Base-by-base conservation (phyloP, 2,797 vertebrate genomes). In the Semotilus atromaculatus region DNA sequence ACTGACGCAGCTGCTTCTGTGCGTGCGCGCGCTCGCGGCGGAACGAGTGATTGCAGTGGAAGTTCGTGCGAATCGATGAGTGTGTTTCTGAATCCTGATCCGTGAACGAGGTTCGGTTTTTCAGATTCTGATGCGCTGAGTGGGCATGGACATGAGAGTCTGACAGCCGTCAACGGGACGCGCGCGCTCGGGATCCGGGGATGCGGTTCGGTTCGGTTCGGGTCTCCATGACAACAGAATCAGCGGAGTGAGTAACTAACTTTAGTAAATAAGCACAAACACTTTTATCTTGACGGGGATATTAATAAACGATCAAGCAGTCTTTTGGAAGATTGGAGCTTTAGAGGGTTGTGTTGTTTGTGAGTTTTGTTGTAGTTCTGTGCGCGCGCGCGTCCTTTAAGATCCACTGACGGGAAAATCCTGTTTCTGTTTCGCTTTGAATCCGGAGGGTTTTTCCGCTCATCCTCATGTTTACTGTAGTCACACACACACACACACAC, bases 201-300 rank as follows among this genome's bases (percentile, higher is more conserved):
- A 53, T 70, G 34, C 18, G 48, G 51, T 31, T 58, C n/a, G 48
- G 51, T 45, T 58, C 36, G 18, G 70, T 1, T 29, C 11, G 58
- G n/a, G 40, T 82, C 70, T 64, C 55, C 55, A 64, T 82, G 81
- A 82, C 55, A n/a, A 64, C 67, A 51, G 8, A 64, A 64, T 31
- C 38, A 64, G 58, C 40, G 6, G 5, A 31, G 80, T 82, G 14
- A 82, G 55, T 48, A 16, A 48, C 45, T 74, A 83, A 51, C 60
- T 66, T 36, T 21, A 48, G 16, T 10, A 51, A 58, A 19, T 10
- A 23, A 74, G 19, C 70, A 23, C 26, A 45, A 26, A 68, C 23
- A 31, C 55, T 4, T 55, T 55, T 55, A 55, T 23, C 53, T 55
- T 23, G 21, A 23, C 18, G 2, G 5, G 29, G 14, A 34, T 67